Conservation (phyloP, 2,797 vertebrate species). For the Microctenopoma steveboyesi region DNA sequence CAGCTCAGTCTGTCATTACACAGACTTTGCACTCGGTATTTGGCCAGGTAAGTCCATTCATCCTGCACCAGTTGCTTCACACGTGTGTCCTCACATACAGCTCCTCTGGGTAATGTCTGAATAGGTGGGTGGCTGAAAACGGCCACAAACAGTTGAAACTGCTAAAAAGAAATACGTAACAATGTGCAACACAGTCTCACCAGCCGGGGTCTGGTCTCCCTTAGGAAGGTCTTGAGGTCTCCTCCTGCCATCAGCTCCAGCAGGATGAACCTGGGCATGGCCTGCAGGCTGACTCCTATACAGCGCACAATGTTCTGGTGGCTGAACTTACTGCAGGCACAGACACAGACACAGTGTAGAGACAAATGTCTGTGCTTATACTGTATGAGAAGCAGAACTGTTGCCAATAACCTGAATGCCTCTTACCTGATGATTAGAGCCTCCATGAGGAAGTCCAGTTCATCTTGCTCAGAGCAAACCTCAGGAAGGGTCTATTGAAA, state of each 20-base stretch:
- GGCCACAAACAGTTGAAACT: not conserved
- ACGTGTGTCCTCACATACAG: no score
- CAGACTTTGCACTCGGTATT: no score
- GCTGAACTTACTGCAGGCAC: constrained; percentile 92
- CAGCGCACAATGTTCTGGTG: constrained; percentile 99
- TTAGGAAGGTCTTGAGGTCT: constrained; percentile 96
- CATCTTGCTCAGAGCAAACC: constrained; percentile 98
- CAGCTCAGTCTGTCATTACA: no score
- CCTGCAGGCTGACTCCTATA: constrained; percentile 95
- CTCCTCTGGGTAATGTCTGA: no score
- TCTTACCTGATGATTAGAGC: constrained; percentile 97
- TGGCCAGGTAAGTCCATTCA: no score
- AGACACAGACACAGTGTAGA: constrained; percentile 22
- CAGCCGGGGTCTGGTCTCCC: constrained; percentile 93
- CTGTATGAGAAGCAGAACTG: not conserved
- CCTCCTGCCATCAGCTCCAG: constrained; percentile 98
- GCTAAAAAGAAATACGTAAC: not conserved
- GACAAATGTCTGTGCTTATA: constrained; percentile 2
- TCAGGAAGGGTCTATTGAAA: constrained; percentile 92
- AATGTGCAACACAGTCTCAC: constrained; percentile 79
- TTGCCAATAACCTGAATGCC: not conserved
- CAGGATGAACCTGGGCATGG: constrained; percentile 95
- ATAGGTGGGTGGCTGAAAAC: no score
- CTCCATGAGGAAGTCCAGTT: constrained; percentile 99
- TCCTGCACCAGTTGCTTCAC: no score